Base-by-base conservation (phyloP, 1,140 invertebrate genomes). In the Steinernema feltiae region DNA sequence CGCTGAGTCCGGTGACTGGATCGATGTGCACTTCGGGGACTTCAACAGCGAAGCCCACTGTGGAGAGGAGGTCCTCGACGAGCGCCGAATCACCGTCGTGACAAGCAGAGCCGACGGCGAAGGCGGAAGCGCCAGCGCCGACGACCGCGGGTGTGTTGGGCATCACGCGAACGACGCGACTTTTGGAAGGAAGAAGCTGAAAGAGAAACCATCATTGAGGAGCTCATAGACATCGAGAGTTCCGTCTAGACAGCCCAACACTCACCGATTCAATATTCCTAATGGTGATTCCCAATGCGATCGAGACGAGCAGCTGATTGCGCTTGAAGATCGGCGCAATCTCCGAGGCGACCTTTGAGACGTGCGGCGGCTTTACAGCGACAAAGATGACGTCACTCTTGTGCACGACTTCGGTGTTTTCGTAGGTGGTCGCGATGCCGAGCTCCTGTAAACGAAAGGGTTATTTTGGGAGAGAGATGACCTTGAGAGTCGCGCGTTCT, bases 81-180 rank as follows among this genome's bases (percentile, higher is more conserved):
- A 91, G 87, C 0, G 91, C 89, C 15, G 91, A 79, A 76, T 90
- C 89, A 0, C 81, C 90, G 82, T 93, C 91, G 0, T 90, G 87
- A 31, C 91, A 89, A 0, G 83, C 83, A 17, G 89, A 91, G 0
- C 92, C 93, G 27, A 90, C 87, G 7, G 89, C 89, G 80, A 92
- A 92, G 0, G 95, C 94, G 0, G 93, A 92, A 0, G 93, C 93
- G 0, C 93, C 95, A 73, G 90, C 90, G 74, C 92, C 89, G 0
- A 97, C 93, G 1, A 96, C 85, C 0, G 91, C 92, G 7, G 95
- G 93, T 0, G 93, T 97, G 87, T 98, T 99, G 0, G 95, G 94
- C 94, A 98, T 97, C 0, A 94, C 92, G 74, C 94, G 89, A 24
- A 96, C 90, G 0, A 97, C 92, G 41, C 92, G 89, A 0, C 90